A percentile compares a stretch with the other conserved stretches of the same genome.
Evolutionary conservation across 1,140 invertebrate species (phyloP).

Genomic region (Cydia strobilella): DNA sequence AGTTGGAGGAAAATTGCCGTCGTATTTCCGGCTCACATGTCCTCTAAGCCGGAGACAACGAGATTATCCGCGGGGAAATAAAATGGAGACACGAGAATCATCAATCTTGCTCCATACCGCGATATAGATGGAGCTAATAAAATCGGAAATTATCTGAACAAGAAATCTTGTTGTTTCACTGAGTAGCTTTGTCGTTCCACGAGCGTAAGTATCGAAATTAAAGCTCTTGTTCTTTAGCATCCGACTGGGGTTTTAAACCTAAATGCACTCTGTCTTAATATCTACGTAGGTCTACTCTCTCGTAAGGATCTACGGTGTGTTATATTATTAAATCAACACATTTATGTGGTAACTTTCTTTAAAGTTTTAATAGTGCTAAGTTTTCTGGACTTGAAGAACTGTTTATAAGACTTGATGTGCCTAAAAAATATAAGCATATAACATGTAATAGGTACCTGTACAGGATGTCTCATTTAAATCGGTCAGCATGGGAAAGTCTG

Average conservation of each 20-base stretch:
- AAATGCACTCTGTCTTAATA: background rate
- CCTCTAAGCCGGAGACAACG: constrained; percentile 74
- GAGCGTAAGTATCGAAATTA: background rate
- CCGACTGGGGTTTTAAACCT: background rate
- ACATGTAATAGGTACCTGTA: too few relatives aligned
- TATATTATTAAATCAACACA: too few relatives aligned
- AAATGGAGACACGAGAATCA: constrained; percentile 72
- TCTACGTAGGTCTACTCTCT: too few relatives aligned
- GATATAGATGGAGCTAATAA: constrained; percentile 46
- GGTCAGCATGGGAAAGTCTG: too few relatives aligned
- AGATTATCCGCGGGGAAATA: constrained; percentile 77
- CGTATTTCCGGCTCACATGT: constrained; percentile 76
- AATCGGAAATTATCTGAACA: constrained; percentile 45
- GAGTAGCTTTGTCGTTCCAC: constrained; percentile 5
- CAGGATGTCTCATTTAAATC: too few relatives aligned
- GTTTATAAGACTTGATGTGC: too few relatives aligned
- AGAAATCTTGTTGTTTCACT: constrained; percentile 35
- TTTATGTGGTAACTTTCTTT: too few relatives aligned
- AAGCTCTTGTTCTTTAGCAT: background rate
- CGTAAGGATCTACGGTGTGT: too few relatives aligned
- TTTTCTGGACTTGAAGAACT: too few relatives aligned
- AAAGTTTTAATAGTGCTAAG: too few relatives aligned
- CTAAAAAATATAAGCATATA: too few relatives aligned
- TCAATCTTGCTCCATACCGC: constrained; percentile 60
- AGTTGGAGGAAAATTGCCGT: constrained; percentile 75